These are phyloP conservation scores for Spodoptera litura DNA, from an alignment of 1,140 invertebrate species.

Conservation along the genomic window DNA sequence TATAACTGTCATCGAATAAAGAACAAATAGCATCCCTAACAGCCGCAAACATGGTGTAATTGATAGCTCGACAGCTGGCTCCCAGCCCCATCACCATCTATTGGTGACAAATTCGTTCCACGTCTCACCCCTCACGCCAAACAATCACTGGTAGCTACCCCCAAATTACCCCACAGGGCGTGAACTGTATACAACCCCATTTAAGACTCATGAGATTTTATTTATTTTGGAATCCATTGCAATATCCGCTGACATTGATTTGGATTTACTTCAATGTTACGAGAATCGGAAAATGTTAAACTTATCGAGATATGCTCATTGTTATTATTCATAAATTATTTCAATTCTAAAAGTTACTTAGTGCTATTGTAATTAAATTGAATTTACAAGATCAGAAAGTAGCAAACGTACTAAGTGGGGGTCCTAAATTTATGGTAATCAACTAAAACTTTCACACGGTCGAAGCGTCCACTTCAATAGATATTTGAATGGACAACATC, in stretches of 20 bases:
- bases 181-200: constrained; percentile 61
- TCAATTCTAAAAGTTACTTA: too few relatives aligned
- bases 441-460: constrained; percentile 20
- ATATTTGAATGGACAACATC: constrained; percentile 11
- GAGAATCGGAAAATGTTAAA: neutral
- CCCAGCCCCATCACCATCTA: constrained; percentile 60
- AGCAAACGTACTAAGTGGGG: neutral
- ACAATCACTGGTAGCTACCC: constrained; percentile 69
- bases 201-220: constrained; percentile 54
- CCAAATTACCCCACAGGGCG: constrained; percentile 66
- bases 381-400: neutral
- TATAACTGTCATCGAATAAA: constrained; percentile 81
- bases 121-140: constrained; percentile 67
- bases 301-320: too few relatives aligned
- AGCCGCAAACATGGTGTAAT: constrained; percentile 80
- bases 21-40: constrained; percentile 79
- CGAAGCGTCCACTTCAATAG: neutral
- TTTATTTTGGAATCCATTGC: constrained; percentile 45
- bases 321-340: too few relatives aligned
- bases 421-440: too few relatives aligned
- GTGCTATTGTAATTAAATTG: too few relatives aligned
- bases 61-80: constrained; percentile 77
- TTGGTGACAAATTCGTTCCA: constrained; percentile 79
- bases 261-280: too few relatives aligned
- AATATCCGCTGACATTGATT: constrained; percentile 21